Base-by-base conservation (phyloP, 2,797 vertebrate genomes). In the Scomberomorus guttatus region DNA sequence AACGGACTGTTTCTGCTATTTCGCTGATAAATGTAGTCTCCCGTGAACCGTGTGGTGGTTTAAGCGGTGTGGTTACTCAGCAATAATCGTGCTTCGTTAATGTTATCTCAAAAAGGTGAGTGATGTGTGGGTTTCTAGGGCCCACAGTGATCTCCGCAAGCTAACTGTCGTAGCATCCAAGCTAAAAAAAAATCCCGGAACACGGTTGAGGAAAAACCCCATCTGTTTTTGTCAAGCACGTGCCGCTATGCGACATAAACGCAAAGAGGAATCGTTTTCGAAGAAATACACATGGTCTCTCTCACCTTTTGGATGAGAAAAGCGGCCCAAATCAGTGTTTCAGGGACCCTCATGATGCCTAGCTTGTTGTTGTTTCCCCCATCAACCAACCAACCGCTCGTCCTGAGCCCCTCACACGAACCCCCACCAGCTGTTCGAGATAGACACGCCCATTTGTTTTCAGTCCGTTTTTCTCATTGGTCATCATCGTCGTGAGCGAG, bases 291-390 rank as follows among this genome's bases (percentile, higher is more conserved):
- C 15, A 52, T 39, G 24, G 63, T 77, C 3, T 13, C n/a, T 80
- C 91, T 91, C 86, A 96, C 96, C 96, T 95, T 90, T 10, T 94
- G 90, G 64, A 95, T 63, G 72, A 95, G 77, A 72, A 96, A 75
- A 78, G 81, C 93, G 67, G 90, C 89, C 91, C 93, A 95, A 25
- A 95, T 34, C 84, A 95, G 88, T 75, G 85, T 91, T 84, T 86
- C 72, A 24, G 81, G 83, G 82, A 91, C 82, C 85, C 90, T 94
- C 96, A 96, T 95, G 82, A 75, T 89, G 87, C 48, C 81, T 78
- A 91, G 85, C 86, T 84, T 87, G 87, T 89, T 93, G 90, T 93
- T 92, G 83, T 94, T 86, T 92, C 79, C 89, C 67, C 90, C 90
- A 92, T 91, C 83, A 58, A 89, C 54, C 83, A 58, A 89, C 54